These are phyloP conservation scores for Torymus aiolomorphi DNA, from an alignment of 2,888 invertebrate genomes.

Conservation along the genomic window DNA sequence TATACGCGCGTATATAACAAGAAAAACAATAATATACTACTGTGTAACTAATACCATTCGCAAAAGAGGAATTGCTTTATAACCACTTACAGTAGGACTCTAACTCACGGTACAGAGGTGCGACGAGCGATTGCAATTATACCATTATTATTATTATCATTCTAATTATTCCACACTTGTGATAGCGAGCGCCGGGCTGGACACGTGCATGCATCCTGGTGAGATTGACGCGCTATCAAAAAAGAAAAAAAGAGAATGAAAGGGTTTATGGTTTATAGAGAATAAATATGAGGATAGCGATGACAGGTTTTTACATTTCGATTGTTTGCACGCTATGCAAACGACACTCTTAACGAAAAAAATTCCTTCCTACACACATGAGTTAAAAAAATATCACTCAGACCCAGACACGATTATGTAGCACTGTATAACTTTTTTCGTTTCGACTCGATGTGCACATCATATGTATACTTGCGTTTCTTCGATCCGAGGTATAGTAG, in stretches of 20 bases:
- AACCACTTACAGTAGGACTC: slow-evolving; percentile 23
- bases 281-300: slow-evolving; percentile 4
- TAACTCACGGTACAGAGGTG: not conserved
- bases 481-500: slow-evolving; percentile 9
- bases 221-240: slow-evolving; percentile 19
- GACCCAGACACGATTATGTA: no score
- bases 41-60: not conserved
- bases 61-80: slow-evolving; percentile 48
- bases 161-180: slow-evolving; percentile 9
- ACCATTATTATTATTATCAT: no score
- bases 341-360: slow-evolving; percentile 53
- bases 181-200: not conserved
- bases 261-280: not conserved
- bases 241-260: slow-evolving; percentile 8
- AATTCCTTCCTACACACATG: not conserved
- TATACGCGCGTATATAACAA: not conserved
- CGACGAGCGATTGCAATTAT: no score
- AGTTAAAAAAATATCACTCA: not conserved
- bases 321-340: slow-evolving; percentile 1
- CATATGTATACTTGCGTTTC: slow-evolving; percentile 26
- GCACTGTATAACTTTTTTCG: no score
- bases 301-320: slow-evolving; percentile 44
- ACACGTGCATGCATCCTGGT: no score
- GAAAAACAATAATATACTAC: not conserved
- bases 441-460: no score